Evolutionary conservation across 2,888 invertebrate genomes (phyloP), one percentile per base, ranked within the genome.

Genomic region (Caenorhabditis japonica): DNA sequence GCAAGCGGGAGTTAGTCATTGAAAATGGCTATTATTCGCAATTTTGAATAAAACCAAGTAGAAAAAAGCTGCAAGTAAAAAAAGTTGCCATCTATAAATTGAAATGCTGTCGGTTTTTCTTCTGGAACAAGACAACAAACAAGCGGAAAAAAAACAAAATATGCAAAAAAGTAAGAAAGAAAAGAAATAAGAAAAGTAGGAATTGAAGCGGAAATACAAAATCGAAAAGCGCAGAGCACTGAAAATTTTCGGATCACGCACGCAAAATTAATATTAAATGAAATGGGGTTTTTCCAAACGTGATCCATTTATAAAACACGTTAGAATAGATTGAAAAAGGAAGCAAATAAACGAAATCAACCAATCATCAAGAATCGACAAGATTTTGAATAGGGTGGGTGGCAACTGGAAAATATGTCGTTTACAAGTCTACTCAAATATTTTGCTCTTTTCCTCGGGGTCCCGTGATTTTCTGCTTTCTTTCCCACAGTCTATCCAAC

Each of bases 351-450:
- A 10, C 30, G 7, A 10, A 30, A 10, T 30, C 30, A 10, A 44
- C 33, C 53, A 62, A 34, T 30, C 53, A 62, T 17, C 62, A 62
- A 27, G 47, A 62, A 62, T 39, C 62, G 36, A 15, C 10, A 21
- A 38, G 33, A 51, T 60, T 60, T 34, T 41, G 51, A 59, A 59
- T n/a, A n/a, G n/a, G n/a, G n/a, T n/a, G n/a, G n/a, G n/a, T n/a
- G n/a, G n/a, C n/a, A 25, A 52, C 34, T 44, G 39, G 21, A 33
- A 62, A 64, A 64, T 46, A 55, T n/a, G 49, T 33, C 47, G 55
- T 64, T 49, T 64, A 51, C 56, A 66, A 38, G 23, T 7, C 51
- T 56, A 47, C 56, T 66, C 56, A 56, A 56, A 66, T 56, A 51
- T 56, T 66, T 66, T 56, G 25, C 55, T 56, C 27, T 46, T 49